Evolutionary conservation across 2,113 vertebrate species (phyloP), one percentile per base, ranked within the genome.

Genomic region (Athene cunicularia): DNA sequence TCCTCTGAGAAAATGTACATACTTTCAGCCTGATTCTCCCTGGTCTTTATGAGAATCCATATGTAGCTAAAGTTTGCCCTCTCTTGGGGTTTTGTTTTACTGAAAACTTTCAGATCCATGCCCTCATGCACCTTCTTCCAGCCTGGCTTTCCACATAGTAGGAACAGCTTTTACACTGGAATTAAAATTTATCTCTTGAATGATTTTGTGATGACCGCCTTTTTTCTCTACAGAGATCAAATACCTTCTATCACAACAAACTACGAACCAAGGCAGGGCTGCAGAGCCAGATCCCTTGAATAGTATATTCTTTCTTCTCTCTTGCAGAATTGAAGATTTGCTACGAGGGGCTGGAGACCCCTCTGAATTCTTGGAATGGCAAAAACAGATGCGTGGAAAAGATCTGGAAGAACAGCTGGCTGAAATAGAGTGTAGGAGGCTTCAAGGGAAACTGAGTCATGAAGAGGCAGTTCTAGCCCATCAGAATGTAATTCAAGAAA

Each of bases 361-460:
- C 21, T 98, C 98, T 2, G 97, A 98, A 72, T 99, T 99, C 97
- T 97, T 99, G 6, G 97, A 98, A 97, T 99, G 99, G 99, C 99
- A 99, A 96, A 98, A 96, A 93, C 98, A 98, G 95, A 99, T 99
- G 98, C 98, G 91, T 49, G 97, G 98, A 30, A 98, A 97, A 97
- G 99, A 99, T 93, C 39, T 97, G 82, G 98, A 98, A 93, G 98
- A 99, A 70, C 96, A 98, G 95, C 91, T 98, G 93, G 97, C 97
- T 15, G 98, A 94, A 32, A 93, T 86, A 47, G 98, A 98, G 75
- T 98, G 97, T 64, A 98, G 97, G 66, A 97, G 96, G 37, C 97
- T 99, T 70, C 98, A 98, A 89, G 98, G 98, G 24, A 98, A 98
- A 85, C 99, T 99, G 58, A 99, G 98, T 94, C 96, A 98, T 3